Percentiles rank a stretch among this genome's conserved stretches.
These are phyloP conservation scores for Brenthis daphne DNA, from an alignment of 2,888 invertebrate species.

Conservation along the genomic window DNA sequence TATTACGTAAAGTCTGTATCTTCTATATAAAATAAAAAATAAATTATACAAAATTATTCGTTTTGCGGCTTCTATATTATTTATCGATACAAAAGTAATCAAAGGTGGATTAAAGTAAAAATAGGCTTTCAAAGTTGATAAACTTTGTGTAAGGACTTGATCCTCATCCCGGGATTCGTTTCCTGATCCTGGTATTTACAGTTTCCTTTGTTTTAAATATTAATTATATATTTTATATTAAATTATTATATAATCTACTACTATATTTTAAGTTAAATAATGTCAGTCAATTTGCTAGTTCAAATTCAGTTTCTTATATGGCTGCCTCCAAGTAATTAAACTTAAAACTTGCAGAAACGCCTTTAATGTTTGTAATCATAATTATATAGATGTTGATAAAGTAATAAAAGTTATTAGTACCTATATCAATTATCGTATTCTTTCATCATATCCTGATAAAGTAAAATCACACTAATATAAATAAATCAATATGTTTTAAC, in stretches of 20 bases:
- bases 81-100: not conserved
- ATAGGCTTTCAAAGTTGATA: not conserved
- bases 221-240: no score
- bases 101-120: conserved; percentile 14
- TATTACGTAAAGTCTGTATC: no score
- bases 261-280: not conserved
- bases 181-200: not conserved
- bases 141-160: conserved; percentile 2
- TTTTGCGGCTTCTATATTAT: not conserved
- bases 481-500: no score
- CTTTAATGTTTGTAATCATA: not conserved
- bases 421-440: no score
- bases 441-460: no score
- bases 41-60: no score
- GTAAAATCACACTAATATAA: no score
- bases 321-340: not conserved
- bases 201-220: not conserved
- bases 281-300: not conserved
- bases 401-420: not conserved
- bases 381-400: not conserved
- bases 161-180: not conserved
- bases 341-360: not conserved
- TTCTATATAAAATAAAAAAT: no score
- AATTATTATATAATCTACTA: no score
- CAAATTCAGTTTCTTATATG: not conserved